A percentile compares a stretch with the other conserved stretches of the same genome.
These are phyloP conservation scores for Agonopterix heracliana DNA, from an alignment of 2,888 invertebrate genomes.

Conservation along the genomic window DNA sequence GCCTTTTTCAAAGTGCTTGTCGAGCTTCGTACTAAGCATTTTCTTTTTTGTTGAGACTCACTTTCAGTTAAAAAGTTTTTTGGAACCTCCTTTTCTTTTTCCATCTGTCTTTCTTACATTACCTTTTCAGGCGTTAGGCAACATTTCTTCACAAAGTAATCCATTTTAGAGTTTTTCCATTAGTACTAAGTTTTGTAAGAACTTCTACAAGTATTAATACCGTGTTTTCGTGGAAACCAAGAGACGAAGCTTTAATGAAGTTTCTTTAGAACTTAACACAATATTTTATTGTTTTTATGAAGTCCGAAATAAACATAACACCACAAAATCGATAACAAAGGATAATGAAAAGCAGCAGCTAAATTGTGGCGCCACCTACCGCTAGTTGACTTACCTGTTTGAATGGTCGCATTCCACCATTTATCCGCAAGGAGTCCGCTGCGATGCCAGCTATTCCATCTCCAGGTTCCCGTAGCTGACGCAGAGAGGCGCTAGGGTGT, in stretches of 20 bases:
- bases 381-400: constrained; percentile 84
- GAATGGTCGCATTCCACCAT: constrained; percentile 97
- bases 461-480: constrained; percentile 87
- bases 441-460: constrained; percentile 97
- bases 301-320: too few species aligned
- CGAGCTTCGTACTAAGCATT: constrained; percentile 10
- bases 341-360: too few species aligned
- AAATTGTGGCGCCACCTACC: constrained; percentile 51
- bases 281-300: too few species aligned
- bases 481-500: constrained; percentile 89
- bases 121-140: constrained; percentile 1
- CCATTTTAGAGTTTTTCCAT: too few species aligned
- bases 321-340: too few species aligned
- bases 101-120: constrained; percentile 8
- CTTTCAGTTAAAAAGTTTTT: constrained; percentile 1
- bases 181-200: too few species aligned
- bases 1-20: constrained; percentile 11
- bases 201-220: too few species aligned
- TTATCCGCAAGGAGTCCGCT: constrained; percentile 95
- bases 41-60: constrained; percentile 9
- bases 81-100: background rate
- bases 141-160: too few species aligned
- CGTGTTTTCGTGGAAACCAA: too few species aligned
- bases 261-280: too few species aligned
- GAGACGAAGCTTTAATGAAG: too few species aligned